Evolutionary conservation across 2,888 invertebrate species (phyloP).

Genomic region (Saturnia pavonia): DNA sequence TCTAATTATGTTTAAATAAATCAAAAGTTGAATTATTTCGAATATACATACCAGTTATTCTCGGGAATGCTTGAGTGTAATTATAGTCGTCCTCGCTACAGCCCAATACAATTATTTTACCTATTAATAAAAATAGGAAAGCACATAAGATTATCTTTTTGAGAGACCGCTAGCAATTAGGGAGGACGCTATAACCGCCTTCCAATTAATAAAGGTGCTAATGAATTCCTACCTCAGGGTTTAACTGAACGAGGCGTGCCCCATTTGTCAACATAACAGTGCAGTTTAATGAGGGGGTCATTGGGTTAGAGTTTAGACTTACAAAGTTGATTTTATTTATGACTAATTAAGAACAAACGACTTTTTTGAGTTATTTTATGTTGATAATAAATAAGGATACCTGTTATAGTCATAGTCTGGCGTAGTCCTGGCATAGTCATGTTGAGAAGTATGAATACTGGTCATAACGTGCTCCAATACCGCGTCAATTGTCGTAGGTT

Average conservation of each 20-base stretch:
- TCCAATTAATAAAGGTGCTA: constrained; percentile 70
- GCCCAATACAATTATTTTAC: constrained; percentile 4
- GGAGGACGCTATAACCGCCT: constrained; percentile 53
- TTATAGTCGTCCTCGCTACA: not conserved
- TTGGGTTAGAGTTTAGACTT: constrained; percentile 24
- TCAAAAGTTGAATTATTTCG: not conserved
- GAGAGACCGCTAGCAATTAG: constrained; percentile 33
- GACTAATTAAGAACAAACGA: not conserved
- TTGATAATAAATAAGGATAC: not conserved
- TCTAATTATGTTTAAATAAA: not conserved
- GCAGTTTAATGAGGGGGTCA: constrained; percentile 57
- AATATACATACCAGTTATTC: not conserved
- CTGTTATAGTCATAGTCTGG: too few relatives aligned
- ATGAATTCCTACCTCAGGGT: constrained; percentile 61
- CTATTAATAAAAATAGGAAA: constrained; percentile 17
- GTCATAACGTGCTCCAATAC: not conserved
- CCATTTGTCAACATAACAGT: constrained; percentile 68
- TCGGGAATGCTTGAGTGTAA: not conserved
- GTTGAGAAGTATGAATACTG: not conserved
- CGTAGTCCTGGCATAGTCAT: not conserved
- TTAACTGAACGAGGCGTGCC: constrained; percentile 49
- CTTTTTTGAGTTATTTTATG: not conserved
- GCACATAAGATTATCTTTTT: constrained; percentile 18
- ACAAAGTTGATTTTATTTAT: constrained; percentile 26
- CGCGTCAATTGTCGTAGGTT: not conserved